A percentile compares a stretch with the other conserved stretches of the same genome.
Conservation (phyloP, 2,113 vertebrate genomes). For the Girardinichthys multiradiatus region DNA sequence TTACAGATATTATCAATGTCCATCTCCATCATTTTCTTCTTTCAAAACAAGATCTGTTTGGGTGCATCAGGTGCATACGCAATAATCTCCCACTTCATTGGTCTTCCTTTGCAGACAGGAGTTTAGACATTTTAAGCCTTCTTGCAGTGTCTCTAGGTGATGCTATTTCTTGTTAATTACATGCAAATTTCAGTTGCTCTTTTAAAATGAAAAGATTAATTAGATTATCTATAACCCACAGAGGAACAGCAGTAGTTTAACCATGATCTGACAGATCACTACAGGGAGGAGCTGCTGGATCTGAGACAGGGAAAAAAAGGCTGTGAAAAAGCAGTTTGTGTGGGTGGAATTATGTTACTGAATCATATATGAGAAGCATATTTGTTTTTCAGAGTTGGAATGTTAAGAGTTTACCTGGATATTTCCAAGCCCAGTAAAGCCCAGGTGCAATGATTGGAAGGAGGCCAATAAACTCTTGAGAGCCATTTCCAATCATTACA, state of each 20-base stretch:
- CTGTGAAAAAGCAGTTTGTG: not conserved
- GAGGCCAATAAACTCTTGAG: too few species aligned
- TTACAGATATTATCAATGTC: not conserved
- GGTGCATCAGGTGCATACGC: not conserved
- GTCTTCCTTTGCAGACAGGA: too few species aligned
- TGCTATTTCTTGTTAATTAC: slow-evolving; percentile 41
- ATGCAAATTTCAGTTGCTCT: slow-evolving; percentile 30
- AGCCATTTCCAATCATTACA: too few species aligned
- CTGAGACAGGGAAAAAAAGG: not conserved
- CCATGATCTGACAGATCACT: slow-evolving; percentile 16
- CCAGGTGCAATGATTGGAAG: too few species aligned
- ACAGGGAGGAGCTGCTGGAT: slow-evolving; percentile 6
- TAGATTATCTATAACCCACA: slow-evolving; percentile 36
- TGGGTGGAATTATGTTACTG: not conserved
- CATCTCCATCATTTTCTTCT: not conserved
- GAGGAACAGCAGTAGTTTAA: slow-evolving; percentile 2
- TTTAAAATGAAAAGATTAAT: slow-evolving; percentile 53
- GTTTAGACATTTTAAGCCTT: too few species aligned
- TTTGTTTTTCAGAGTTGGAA: not conserved
- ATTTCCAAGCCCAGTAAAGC: too few species aligned
- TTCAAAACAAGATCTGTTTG: too few species aligned
- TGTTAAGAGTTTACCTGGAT: not conserved
- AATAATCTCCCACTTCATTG: not conserved
- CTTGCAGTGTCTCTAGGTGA: not conserved
- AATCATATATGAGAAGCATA: not conserved